Base-by-base conservation (phyloP, 2,797 vertebrate species). In the Hippoglossus hippoglossus region DNA sequence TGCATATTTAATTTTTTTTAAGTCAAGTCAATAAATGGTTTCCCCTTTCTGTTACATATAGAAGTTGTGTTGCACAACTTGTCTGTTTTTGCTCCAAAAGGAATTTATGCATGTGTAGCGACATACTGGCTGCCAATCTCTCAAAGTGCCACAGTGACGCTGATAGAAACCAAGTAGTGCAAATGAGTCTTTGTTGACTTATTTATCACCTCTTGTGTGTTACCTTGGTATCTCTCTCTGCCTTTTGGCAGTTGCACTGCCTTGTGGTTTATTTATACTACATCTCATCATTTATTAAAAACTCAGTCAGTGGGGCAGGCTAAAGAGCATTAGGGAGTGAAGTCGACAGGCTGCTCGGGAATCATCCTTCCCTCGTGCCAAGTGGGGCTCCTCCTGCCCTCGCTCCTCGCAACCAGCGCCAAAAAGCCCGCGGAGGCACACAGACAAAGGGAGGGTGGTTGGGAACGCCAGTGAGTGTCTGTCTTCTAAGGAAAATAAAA, bases 231-330 rank as follows among this genome's bases (percentile, higher is more conserved):
- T 92, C 90, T 93, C 77, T 83, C 67, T 71, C 86, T 83, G 91
- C 90, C 91, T 94, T 92, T 93, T 87, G 92, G 92, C 93, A 75
- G 85, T 91, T 89, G 91, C 89, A 63, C 83, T 90, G 87, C 86
- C 92, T 94, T 91, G 89, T 94, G 91, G 89, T 94, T 95, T 94
- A 95, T 95, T 95, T 93, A 95, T 95, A 94, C 86, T 84, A 63
- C 71, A 77, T 87, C 92, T 95, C 94, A 95, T 95, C 88, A 94
- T 93, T 95, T 95, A 95, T 95, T 94, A 94, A 95, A 94, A 95
- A 94, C 91, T 94, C 93, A 94, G 94, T 95, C 94, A 95, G 94
- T 95, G 92, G 94, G 92, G 92, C 93, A 94, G 93, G 93, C 82
- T 72, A 82, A 83, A 87, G 90, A 90, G 76, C 89, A 82, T 91